These are phyloP conservation scores for Drosophila nannoptera DNA, from an alignment of 1,140 invertebrate genomes.

Conservation along the genomic window DNA sequence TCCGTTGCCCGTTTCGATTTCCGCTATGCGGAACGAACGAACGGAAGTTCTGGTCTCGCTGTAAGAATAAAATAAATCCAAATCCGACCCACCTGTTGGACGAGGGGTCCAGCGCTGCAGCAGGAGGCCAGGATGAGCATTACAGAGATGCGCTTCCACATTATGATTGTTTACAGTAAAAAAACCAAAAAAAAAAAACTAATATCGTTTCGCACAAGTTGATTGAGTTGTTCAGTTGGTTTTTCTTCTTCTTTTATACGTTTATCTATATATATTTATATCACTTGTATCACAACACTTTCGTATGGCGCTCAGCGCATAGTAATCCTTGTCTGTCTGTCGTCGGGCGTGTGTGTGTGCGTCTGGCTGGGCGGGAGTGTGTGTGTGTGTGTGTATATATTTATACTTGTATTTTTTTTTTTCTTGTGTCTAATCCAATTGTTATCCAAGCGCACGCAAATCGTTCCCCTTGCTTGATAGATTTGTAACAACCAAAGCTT, in stretches of 20 bases:
- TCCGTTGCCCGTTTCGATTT: constrained; percentile 55
- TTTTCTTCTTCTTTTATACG: constrained; percentile 4
- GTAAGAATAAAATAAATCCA: constrained; percentile 7
- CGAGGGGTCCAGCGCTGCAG: constrained; percentile 65
- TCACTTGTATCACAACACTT: constrained; percentile 46
- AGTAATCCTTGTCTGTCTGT: constrained; percentile 30
- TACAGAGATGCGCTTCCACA: constrained; percentile 54
- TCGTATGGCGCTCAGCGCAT: constrained; percentile 23
- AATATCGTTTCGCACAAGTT: constrained; percentile 23
- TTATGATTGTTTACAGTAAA: constrained; percentile 18
- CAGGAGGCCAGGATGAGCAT: constrained; percentile 50
- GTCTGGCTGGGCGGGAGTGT: constrained; percentile 3
- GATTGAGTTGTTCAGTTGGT: constrained; percentile 42
- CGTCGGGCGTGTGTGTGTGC: background rate
- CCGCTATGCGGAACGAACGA: constrained; percentile 19
- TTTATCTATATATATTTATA: constrained; percentile 22
- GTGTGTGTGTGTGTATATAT: background rate
- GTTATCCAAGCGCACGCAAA: constrained; percentile 46
- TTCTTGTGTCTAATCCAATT: constrained; percentile 54
- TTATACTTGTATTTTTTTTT: too few species aligned
- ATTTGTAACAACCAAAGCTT: constrained; percentile 66
- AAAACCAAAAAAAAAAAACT: too few species aligned
- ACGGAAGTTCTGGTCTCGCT: constrained; percentile 53
- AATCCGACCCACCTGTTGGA: constrained; percentile 60
- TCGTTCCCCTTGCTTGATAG: background rate